Percentiles rank a stretch among this genome's conserved stretches.
These are phyloP conservation scores for Drosophila dives DNA, from an alignment of 2,888 invertebrate species.

Conservation along the genomic window DNA sequence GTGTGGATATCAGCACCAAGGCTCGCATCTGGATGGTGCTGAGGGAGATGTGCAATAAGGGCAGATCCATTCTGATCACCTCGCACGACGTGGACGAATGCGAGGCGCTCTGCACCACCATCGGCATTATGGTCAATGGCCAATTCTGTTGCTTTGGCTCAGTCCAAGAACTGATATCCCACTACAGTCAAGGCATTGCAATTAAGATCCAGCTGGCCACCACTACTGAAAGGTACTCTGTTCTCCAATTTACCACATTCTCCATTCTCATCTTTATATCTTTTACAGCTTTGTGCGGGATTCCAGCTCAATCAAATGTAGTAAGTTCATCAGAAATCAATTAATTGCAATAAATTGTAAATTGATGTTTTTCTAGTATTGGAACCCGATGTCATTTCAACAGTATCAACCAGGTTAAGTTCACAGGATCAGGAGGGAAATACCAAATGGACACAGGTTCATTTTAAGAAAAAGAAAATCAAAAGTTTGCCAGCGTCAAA, in stretches of 20 bases:
- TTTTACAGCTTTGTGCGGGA: not conserved
- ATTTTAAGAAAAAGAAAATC: not conserved
- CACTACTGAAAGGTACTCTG: conserved; percentile 9
- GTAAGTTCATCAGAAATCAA: not conserved
- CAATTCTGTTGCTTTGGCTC: conserved; percentile 89
- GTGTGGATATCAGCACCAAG: conserved; percentile 85
- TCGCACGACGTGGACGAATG: conserved; percentile 94
- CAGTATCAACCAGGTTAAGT: not conserved
- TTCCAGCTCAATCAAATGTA: too few relatives aligned
- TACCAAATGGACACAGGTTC: conserved; percentile 8
- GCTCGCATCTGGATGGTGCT: conserved; percentile 91
- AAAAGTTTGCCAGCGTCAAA: too few relatives aligned
- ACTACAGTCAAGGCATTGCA: conserved; percentile 85
- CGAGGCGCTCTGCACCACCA: conserved; percentile 90
- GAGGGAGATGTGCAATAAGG: conserved; percentile 87
- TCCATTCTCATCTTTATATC: not conserved
- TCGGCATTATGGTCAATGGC: conserved; percentile 92
- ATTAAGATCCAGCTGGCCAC: conserved; percentile 83
- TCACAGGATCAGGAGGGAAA: not conserved
- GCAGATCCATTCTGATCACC: conserved; percentile 91
- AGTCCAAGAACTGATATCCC: conserved; percentile 89
- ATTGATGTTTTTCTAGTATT: not conserved
- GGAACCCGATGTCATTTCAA: not conserved
- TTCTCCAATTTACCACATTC: not conserved
- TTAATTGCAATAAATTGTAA: not conserved